Percentiles rank a stretch among this genome's conserved stretches.
Evolutionary conservation across 2,113 vertebrate genomes (phyloP).

Genomic region (Artemisiospiza belli): DNA sequence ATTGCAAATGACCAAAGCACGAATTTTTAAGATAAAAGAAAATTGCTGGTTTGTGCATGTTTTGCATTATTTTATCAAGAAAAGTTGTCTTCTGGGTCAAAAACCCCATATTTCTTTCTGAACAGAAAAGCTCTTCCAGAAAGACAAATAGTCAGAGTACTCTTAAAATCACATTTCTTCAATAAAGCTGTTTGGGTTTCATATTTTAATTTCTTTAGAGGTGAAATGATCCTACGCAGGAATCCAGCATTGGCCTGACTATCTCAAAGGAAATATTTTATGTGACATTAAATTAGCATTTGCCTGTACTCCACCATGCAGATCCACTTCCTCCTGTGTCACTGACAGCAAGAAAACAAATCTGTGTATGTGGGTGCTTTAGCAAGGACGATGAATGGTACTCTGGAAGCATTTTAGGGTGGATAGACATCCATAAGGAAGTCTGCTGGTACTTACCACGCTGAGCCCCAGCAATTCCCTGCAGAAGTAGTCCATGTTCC

Average conservation of each 20-base stretch:
- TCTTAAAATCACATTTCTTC: not conserved
- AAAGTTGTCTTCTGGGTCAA: not conserved
- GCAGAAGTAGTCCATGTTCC: conserved; percentile 89
- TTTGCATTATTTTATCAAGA: not conserved
- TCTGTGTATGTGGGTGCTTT: not conserved
- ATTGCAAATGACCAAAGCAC: not conserved
- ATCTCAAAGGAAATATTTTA: not conserved
- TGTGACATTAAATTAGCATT: conserved; percentile 3
- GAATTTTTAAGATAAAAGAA: not conserved
- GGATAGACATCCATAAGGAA: not conserved
- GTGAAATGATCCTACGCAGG: not conserved
- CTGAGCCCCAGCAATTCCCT: conserved; percentile 92
- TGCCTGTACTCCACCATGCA: not conserved
- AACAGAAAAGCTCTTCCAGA: not conserved
- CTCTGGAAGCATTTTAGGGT: not conserved
- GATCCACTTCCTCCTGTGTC: not conserved
- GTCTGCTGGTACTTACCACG: conserved; percentile 81
- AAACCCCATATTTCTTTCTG: not conserved
- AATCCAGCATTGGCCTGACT: not conserved
- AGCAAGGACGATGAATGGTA: not conserved
- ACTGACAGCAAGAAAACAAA: not conserved
- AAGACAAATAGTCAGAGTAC: not conserved
- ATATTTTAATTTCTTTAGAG: not conserved
- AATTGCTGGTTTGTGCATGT: not conserved
- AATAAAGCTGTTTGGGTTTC: not conserved